These are phyloP conservation scores for Allophyes oxyacanthae DNA, from an alignment of 2,888 invertebrate species.

Conservation along the genomic window DNA sequence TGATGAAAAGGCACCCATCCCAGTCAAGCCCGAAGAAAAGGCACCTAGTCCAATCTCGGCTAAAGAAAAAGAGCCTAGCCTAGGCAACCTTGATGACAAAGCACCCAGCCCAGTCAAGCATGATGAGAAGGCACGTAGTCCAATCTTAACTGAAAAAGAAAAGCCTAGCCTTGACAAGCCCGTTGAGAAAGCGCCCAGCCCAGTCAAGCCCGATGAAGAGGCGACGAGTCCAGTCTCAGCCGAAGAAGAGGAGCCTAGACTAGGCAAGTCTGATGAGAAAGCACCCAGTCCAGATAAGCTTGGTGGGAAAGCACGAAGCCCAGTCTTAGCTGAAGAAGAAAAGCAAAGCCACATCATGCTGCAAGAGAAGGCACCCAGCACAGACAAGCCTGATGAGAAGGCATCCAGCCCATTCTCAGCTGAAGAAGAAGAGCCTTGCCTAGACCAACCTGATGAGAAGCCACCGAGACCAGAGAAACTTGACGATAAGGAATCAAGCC, in stretches of 20 bases:
- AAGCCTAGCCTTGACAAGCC: background rate
- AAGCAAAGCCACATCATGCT: background rate
- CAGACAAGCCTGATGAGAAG: background rate
- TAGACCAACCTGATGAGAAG: background rate
- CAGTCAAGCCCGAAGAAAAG: background rate
- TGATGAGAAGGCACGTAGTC: background rate
- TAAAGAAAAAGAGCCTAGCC: background rate
- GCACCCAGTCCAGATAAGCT: background rate
- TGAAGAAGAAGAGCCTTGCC: background rate
- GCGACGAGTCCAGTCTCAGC: background rate
- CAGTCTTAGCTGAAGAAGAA: background rate
- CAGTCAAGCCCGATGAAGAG: background rate
- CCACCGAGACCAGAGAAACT: constrained; percentile 5
- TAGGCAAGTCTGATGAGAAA: background rate
- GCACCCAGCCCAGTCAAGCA: background rate
- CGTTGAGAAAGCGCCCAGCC: background rate
- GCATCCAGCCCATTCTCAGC: too few species aligned
- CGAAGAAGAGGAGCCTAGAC: background rate
- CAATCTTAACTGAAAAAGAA: background rate
- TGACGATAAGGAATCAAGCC: background rate
- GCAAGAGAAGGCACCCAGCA: background rate
- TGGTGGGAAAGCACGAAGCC: background rate
- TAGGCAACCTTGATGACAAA: background rate
- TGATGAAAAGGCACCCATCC: background rate
- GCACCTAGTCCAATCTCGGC: background rate